Evolutionary conservation across 2,888 invertebrate genomes (phyloP).

Genomic region (Nomada lathburiana): DNA sequence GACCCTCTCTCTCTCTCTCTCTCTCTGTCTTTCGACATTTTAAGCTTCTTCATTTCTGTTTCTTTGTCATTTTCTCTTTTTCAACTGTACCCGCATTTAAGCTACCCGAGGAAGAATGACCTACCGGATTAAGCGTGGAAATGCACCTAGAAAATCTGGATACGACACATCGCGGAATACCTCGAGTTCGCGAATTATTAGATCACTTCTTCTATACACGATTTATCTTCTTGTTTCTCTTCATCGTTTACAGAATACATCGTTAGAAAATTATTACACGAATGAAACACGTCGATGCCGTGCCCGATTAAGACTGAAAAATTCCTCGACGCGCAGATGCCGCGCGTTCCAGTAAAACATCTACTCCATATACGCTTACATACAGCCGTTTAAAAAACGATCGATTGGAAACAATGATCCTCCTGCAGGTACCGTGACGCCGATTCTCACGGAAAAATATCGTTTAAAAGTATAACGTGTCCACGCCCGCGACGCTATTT

Average conservation of each 20-base stretch:
- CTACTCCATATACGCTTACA: conserved; percentile 45
- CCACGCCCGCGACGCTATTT: conserved; percentile 15
- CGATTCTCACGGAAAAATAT: conserved; percentile 68
- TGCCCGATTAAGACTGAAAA: conserved; percentile 56
- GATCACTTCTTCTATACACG: conserved; percentile 51
- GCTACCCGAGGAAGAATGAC: conserved; percentile 24
- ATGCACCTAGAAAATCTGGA: conserved; percentile 32
- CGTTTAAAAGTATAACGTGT: conserved; percentile 54
- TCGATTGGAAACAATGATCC: conserved; percentile 46
- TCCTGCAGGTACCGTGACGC: conserved; percentile 54
- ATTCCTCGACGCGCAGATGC: conserved; percentile 48
- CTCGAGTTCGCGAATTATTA: conserved; percentile 24
- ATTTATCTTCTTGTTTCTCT: conserved; percentile 25
- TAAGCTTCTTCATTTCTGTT: neutral
- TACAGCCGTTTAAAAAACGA: conserved; percentile 68
- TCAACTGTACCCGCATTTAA: conserved; percentile 19
- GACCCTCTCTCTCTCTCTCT: conserved; percentile 3
- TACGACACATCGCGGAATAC: conserved; percentile 33
- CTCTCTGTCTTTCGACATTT: conserved; percentile 11
- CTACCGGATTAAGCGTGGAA: conserved; percentile 32
- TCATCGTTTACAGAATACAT: conserved; percentile 49
- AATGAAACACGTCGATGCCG: conserved; percentile 45
- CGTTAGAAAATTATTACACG: conserved; percentile 66
- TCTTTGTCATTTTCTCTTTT: neutral
- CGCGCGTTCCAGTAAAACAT: conserved; percentile 57